Evolutionary conservation across 2,888 invertebrate genomes (phyloP).

Genomic region (Lasiommata megera): DNA sequence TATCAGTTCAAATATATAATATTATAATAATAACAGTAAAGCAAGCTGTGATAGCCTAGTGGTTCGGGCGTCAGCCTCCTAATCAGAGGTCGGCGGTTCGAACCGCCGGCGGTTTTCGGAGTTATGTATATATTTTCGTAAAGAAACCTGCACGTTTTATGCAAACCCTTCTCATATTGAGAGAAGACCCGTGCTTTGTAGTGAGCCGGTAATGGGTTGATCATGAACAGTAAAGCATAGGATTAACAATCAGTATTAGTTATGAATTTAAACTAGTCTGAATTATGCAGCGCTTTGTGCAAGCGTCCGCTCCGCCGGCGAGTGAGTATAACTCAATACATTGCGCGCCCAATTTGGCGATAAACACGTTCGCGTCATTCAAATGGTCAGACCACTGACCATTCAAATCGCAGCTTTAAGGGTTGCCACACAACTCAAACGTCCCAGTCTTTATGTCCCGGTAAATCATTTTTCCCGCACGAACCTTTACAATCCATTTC

Average conservation of each 20-base stretch:
- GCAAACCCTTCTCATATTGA: too few relatives aligned
- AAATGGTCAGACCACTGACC: background rate
- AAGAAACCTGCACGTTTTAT: too few relatives aligned
- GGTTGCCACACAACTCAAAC: background rate
- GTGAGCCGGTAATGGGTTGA: too few relatives aligned
- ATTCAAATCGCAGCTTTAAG: background rate
- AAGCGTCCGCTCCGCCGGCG: background rate
- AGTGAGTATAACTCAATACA: slow-evolving; percentile 6
- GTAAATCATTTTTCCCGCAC: background rate
- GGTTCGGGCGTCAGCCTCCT: too few relatives aligned
- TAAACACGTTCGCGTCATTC: slow-evolving; percentile 2
- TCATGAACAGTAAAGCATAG: background rate
- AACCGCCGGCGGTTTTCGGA: too few relatives aligned
- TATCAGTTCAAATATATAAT: too few relatives aligned
- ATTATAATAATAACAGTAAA: too few relatives aligned
- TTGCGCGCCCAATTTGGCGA: slow-evolving; percentile 6
- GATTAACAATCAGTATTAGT: background rate
- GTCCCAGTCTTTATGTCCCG: background rate
- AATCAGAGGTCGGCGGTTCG: too few relatives aligned
- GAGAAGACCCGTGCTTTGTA: too few relatives aligned
- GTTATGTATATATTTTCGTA: too few relatives aligned
- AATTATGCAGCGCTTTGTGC: background rate
- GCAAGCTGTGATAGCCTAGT: too few relatives aligned
- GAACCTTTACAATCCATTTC: background rate
- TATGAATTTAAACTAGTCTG: background rate